Conservation (phyloP, 53 echinoderm and acorn worm species). For the Holothuria leucospilota region DNA sequence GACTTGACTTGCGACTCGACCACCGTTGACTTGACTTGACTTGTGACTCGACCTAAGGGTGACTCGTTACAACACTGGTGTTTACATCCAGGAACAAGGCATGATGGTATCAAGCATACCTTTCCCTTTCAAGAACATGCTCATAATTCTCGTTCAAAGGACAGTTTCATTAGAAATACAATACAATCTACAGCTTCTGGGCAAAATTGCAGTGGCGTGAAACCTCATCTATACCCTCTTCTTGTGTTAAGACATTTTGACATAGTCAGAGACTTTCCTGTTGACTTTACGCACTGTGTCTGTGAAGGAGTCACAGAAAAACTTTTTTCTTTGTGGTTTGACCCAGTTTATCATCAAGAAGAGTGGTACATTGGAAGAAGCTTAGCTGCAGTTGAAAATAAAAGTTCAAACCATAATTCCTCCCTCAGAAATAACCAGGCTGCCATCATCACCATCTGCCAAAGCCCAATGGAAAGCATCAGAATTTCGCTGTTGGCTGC, state of each 20-base stretch:
- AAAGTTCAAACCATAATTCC: background rate
- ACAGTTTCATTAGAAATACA: background rate
- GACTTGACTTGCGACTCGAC: too few relatives aligned
- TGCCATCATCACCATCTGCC: constrained; percentile 10
- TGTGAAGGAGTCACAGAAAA: constrained; percentile 28
- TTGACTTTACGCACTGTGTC: constrained; percentile 30
- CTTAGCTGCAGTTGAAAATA: background rate
- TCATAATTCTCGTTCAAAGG: background rate
- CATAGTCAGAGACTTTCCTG: constrained; percentile 18
- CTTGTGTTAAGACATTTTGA: background rate
- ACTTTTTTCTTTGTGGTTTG: constrained; percentile 31
- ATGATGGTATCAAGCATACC: constrained; percentile 1
- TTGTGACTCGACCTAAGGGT: too few relatives aligned
- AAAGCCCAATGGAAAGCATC: constrained; percentile 44
- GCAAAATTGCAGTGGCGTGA: constrained; percentile 25
- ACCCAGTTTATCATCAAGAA: constrained; percentile 10
- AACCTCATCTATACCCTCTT: background rate
- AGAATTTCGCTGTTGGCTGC: constrained; percentile 33
- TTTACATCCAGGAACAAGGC: constrained; percentile 13
- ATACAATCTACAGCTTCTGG: background rate
- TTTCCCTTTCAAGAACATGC: constrained; percentile 18
- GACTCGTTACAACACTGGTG: too few relatives aligned
- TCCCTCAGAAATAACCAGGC: constrained; percentile 21
- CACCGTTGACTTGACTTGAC: too few relatives aligned
- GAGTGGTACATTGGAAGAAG: constrained; percentile 26